Conservation (phyloP, 2,113 vertebrate genomes). For the Ictidomys tridecemlineatus region DNA sequence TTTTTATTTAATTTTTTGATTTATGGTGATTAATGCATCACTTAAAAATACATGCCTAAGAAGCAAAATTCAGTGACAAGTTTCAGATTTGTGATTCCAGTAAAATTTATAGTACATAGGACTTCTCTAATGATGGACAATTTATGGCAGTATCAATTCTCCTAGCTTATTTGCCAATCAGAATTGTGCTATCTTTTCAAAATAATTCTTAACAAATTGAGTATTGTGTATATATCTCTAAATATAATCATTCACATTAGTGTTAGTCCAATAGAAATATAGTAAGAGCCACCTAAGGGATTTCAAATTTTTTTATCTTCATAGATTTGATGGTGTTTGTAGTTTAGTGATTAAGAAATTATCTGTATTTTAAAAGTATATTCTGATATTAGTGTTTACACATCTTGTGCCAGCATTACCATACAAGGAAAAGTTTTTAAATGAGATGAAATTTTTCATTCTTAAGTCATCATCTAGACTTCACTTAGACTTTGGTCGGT, state of each 20-base stretch:
- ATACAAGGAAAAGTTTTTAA: neutral
- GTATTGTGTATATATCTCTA: neutral
- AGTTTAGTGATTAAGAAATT: neutral
- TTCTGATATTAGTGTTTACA: neutral
- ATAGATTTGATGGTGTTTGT: neutral
- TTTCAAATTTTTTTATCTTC: neutral
- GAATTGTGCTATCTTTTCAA: neutral
- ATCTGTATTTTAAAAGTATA: neutral
- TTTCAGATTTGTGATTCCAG: constrained; percentile 1
- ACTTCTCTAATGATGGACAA: neutral
- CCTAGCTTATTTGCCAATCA: neutral
- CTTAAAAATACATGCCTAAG: constrained; percentile 32
- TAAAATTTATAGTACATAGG: neutral
- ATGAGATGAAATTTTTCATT: neutral
- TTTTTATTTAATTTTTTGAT: constrained; percentile 34
- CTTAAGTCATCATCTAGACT: neutral
- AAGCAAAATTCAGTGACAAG: neutral
- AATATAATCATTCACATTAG: neutral
- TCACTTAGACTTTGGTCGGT: neutral
- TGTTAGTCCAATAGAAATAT: neutral
- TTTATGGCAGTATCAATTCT: neutral
- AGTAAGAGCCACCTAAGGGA: neutral
- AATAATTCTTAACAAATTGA: neutral
- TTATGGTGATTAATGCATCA: constrained; percentile 18
- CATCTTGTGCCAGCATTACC: neutral